phyloP scores from a whole-genome alignment of 2,113 vertebrate species.

The Elgaria multicarinata region DNA sequence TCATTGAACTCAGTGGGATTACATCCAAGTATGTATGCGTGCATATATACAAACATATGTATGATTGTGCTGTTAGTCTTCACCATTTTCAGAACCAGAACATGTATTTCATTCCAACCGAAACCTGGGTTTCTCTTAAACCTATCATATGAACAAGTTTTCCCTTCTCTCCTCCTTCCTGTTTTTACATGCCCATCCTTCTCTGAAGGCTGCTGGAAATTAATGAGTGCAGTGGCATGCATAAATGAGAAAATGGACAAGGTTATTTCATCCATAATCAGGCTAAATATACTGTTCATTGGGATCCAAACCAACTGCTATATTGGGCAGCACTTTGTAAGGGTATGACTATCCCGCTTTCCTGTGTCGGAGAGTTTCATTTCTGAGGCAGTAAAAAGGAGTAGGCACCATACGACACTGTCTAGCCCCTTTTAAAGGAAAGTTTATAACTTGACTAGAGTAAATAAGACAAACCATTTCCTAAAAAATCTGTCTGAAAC shows the following conservation, averaged over 20 bases:
- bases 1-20: background rate
- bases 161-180: background rate
- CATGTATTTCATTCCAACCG: background rate
- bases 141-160: background rate
- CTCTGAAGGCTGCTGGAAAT: background rate
- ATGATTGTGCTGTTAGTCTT: background rate
- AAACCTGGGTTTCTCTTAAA: background rate
- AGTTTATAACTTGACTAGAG: constrained; percentile 54
- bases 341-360: background rate
- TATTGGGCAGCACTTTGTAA: background rate
- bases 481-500: constrained; percentile 58
- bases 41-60: too few relatives aligned
- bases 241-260: background rate
- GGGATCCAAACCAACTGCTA: background rate
- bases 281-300: background rate
- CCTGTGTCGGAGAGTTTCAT: constrained; percentile 20
- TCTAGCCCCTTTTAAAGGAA: constrained; percentile 44
- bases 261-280: background rate
- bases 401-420: constrained; percentile 44
- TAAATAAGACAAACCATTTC: constrained; percentile 27
- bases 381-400: constrained; percentile 37
- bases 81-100: background rate
- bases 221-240: background rate
- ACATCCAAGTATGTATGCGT: too few relatives aligned
- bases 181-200: background rate